Base-by-base conservation (phyloP, 1,140 invertebrate species). In the Arctopsyche grandis region DNA sequence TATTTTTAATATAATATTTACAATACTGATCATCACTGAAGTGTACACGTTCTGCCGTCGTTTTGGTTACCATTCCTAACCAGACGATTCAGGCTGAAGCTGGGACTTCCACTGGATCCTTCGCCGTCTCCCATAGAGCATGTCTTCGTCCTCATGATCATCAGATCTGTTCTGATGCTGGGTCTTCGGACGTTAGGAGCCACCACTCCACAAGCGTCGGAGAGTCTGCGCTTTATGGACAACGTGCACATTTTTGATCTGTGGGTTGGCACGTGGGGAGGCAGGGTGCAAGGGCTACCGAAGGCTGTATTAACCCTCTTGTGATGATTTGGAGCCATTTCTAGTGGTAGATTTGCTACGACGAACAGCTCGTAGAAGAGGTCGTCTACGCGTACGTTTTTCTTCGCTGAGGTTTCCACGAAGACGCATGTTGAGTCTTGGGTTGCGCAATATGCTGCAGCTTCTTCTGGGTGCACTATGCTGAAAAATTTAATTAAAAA, bases 271-370 rank as follows among this genome's bases (percentile, higher is more conserved):
- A 90, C 91, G 81, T 92, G 91, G 0, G 92, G 91, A 0, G 93
- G 92, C 69, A 93, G 85, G 9, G 92, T 92, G 74, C 92, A 93
- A 0, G 93, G 93, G 46, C 92, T 92, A 1, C 93, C 93, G 79
- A 93, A 93, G 1, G 91, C 86, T 19, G 92, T 89, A 85, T 91
- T 91, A n/a, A 92, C 89, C 7, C 92, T 89, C 82, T 93, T 92
- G 85, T 96, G 94, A 84, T 94, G 92, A 84, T 95, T 95, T 0
- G 95, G 94, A n/a, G 94, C 94, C 95, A 96, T 96, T 88, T 96
- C 95, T 83, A 93, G 85, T 0, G 95, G 95, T 71, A 96, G 86
- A 84, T 94, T 93, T 9, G 94, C 94, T 9, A 94, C 90, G 52
- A 93, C 89, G 85, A 96, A 96, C 4, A 96, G 88, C 80, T 94